Percentiles rank a stretch among this genome's conserved stretches.
These are phyloP conservation scores for Grantiella picta DNA, from an alignment of 2,113 vertebrate genomes.

Conservation along the genomic window DNA sequence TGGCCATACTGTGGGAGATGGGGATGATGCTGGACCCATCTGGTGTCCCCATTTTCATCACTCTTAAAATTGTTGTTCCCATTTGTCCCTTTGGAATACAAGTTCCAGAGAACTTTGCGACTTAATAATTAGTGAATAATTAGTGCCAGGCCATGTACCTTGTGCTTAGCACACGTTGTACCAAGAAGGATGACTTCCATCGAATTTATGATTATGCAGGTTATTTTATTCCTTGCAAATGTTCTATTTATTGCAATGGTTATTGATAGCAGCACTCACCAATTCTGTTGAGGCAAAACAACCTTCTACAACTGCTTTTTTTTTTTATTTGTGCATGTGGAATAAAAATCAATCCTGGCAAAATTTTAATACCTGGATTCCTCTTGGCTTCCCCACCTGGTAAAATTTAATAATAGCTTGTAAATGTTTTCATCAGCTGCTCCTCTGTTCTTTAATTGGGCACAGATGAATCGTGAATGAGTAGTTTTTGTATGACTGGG, in stretches of 20 bases:
- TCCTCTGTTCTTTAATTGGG: constrained; percentile 24
- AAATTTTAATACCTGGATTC: background rate
- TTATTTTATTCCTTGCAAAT: constrained; percentile 25
- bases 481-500: background rate
- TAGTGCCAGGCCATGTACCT: background rate
- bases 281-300: constrained; percentile 2
- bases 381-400: background rate
- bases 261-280: constrained; percentile 20
- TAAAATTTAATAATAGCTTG: constrained; percentile 21
- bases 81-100: background rate
- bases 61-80: background rate
- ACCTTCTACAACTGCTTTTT: background rate
- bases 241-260: constrained; percentile 21
- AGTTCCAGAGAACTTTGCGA: background rate
- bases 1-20: accelerated
- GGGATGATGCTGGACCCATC: background rate
- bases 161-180: background rate
- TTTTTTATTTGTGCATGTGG: background rate
- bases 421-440: constrained; percentile 28
- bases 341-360: constrained; percentile 11
- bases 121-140: background rate
- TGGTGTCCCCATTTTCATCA: background rate
- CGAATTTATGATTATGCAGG: background rate
- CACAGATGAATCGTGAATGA: background rate
- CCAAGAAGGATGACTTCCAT: background rate